A percentile compares a stretch with the other conserved stretches of the same genome.
These are phyloP conservation scores for Trigoniulus corallinus DNA, from an alignment of 1,140 invertebrate species.

Conservation along the genomic window DNA sequence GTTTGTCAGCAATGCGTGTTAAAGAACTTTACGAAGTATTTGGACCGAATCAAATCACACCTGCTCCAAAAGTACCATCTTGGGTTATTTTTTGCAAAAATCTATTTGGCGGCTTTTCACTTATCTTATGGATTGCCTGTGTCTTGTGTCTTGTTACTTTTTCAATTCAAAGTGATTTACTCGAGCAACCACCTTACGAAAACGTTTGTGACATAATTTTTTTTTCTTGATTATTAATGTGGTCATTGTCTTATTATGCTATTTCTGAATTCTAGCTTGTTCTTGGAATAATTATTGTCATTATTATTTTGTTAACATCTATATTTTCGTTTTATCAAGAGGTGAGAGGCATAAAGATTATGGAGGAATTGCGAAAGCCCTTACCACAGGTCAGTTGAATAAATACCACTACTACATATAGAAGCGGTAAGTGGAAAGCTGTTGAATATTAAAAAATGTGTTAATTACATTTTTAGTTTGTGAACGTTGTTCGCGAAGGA, in stretches of 20 bases:
- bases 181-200: conserved; percentile 77
- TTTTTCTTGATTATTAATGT: no score
- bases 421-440: no score
- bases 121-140: conserved; percentile 92
- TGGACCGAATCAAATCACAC: conserved; percentile 85
- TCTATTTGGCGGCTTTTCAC: conserved; percentile 89
- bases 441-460: no score
- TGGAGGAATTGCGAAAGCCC: not conserved
- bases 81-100: conserved; percentile 98
- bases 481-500: conserved; percentile 84
- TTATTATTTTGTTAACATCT: conserved; percentile 2
- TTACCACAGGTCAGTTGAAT: conserved; percentile 9
- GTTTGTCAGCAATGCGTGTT: conserved; percentile 81
- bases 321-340: conserved; percentile 8
- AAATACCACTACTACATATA: no score
- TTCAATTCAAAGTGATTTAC: conserved; percentile 71
- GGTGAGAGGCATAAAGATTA: not conserved
- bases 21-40: conserved; percentile 82
- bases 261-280: conserved; percentile 5
- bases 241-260: conserved; percentile 3
- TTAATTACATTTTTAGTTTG: conserved; percentile 63
- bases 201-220: conserved; percentile 31
- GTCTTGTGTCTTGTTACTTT: conserved; percentile 95
- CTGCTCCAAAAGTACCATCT: conserved; percentile 89
- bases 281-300: conserved; percentile 5